Evolutionary conservation across 2,888 invertebrate species (phyloP), one percentile per base, ranked within the genome.

Genomic region (Zaprionus obscuricornis): DNA sequence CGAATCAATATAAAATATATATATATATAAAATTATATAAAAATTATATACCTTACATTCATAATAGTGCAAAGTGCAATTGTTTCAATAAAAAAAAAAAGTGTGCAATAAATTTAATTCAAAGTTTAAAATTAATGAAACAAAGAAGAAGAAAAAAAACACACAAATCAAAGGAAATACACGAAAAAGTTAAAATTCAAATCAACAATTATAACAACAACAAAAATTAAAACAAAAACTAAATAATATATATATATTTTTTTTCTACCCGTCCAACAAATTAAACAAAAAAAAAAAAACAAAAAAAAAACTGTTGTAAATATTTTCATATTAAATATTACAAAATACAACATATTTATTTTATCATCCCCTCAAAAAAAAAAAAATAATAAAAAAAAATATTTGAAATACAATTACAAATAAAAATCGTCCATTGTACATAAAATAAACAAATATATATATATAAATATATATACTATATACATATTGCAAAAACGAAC

Each of bases 281-380:
- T 34, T 7, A 52, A 39, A 56, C 18, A 14, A 34, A 45, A 54
- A 51, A n/a, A 40, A 52, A 49, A 66, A 70, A 66, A 56, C n/a
- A 54, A 43, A 26, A 54, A 74, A 11, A 66, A 71, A 68, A 81
- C 88, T 87, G 81, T 87, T 87, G 87, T 87, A 87, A 82, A 87
- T 87, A 87, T 78, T 85, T 87, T 82, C 75, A 74, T 62, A 51
- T 65, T 65, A 64, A 58, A 22, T 17, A 31, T 33, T 16, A 22
- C 29, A 22, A 37, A 20, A 1, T 14, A 14, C 14, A 8, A 50
- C 8, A 24, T 24, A 10, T 42, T 26, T 45, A 31, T 36, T 51
- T 20, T 46, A 58, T 43, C 29, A 58, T 39, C 54, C 52, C 52
- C 54, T 52, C 47, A 5, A 31, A 47, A 18, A 13, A 42, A 49